Evolutionary conservation across 2,888 invertebrate genomes (phyloP).

Genomic region (Drosophila pegasa): DNA sequence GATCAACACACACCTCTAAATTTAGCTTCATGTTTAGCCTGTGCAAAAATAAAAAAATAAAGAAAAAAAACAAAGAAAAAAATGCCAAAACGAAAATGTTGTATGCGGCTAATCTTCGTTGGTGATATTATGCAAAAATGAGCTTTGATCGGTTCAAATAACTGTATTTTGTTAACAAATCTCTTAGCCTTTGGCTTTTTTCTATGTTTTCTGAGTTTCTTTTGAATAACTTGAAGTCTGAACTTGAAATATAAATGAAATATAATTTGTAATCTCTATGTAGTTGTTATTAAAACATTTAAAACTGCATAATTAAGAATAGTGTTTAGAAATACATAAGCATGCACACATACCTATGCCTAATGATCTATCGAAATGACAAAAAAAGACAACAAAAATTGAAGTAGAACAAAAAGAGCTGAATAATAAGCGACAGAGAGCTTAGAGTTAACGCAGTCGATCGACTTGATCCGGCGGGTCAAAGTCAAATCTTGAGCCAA

Average conservation of each 20-base stretch:
- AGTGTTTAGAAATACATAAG: constrained; percentile 3
- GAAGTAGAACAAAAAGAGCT: constrained; percentile 55
- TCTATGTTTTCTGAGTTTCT: neutral
- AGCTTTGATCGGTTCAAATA: constrained; percentile 4
- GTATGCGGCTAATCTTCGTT: neutral
- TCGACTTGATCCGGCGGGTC: constrained; percentile 69
- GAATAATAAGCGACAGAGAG: constrained; percentile 2
- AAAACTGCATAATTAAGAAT: constrained; percentile 20
- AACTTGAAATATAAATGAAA: constrained; percentile 28
- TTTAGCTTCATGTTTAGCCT: constrained; percentile 9
- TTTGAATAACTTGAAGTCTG: constrained; percentile 9
- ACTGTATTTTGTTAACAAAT: constrained; percentile 18
- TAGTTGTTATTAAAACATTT: constrained; percentile 6
- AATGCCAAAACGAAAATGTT: constrained; percentile 7
- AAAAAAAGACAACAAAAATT: constrained; percentile 37
- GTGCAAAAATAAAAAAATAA: neutral
- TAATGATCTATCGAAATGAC: constrained; percentile 42
- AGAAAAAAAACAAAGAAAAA: neutral
- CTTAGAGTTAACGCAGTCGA: constrained; percentile 48
- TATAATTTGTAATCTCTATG: neutral
- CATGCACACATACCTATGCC: constrained; percentile 3
- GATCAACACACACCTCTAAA: constrained; percentile 1
- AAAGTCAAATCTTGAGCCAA: constrained; percentile 69
- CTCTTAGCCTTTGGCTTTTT: neutral
- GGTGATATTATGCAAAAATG: neutral